Conservation (phyloP, 2,888 invertebrate genomes). For the Pimpla rufipes region DNA sequence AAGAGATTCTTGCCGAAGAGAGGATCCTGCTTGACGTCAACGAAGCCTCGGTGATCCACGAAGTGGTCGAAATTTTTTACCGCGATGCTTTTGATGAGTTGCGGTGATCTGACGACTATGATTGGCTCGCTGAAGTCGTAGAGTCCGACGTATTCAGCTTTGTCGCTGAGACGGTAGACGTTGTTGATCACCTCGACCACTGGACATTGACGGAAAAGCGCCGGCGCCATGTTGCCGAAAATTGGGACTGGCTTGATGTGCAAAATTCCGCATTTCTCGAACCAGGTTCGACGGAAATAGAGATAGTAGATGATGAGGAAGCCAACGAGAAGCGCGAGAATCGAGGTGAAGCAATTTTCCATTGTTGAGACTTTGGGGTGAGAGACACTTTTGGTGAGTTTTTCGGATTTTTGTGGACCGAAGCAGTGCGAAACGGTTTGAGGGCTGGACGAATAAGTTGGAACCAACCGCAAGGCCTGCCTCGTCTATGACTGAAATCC, state of each 20-base stretch:
- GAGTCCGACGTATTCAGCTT: slow-evolving; percentile 68
- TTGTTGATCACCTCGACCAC: slow-evolving; percentile 49
- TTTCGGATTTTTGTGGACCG: too few species aligned
- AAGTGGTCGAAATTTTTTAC: slow-evolving; percentile 67
- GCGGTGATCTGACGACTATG: slow-evolving; percentile 77
- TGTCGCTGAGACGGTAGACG: slow-evolving; percentile 64
- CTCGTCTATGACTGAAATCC: neutral
- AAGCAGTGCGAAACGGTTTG: too few species aligned
- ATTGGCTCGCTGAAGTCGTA: slow-evolving; percentile 63
- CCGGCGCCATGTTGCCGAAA: slow-evolving; percentile 66
- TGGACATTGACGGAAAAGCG: slow-evolving; percentile 49
- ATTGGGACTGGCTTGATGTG: slow-evolving; percentile 62
- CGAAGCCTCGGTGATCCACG: slow-evolving; percentile 47
- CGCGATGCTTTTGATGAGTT: slow-evolving; percentile 78
- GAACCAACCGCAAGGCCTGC: too few species aligned
- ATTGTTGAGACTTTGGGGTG: too few species aligned
- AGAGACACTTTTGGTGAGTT: too few species aligned
- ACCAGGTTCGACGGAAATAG: too few species aligned
- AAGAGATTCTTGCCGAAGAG: slow-evolving; percentile 71
- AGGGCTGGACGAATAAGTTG: too few species aligned
- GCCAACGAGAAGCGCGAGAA: too few species aligned
- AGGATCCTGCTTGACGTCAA: slow-evolving; percentile 63
- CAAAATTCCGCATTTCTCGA: slow-evolving; percentile 67
- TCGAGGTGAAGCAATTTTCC: too few species aligned
- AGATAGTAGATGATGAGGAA: too few species aligned